Conservation (phyloP, 2,113 vertebrate species). For the Uropsilus gracilis region DNA sequence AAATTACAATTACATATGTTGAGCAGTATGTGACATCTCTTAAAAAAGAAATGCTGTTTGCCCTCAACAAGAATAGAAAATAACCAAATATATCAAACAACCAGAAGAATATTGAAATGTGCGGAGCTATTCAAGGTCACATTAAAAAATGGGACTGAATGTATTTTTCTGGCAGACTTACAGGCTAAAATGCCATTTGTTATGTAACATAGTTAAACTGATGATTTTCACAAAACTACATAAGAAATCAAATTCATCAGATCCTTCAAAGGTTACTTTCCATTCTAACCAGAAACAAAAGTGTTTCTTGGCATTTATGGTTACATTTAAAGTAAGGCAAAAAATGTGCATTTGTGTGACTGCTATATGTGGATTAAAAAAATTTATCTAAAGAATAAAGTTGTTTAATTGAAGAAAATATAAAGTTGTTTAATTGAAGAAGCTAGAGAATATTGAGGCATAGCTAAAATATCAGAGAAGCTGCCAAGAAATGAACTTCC, state of each 20-base stretch:
- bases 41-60: not conserved
- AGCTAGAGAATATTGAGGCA: not conserved
- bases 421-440: not conserved
- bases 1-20: not conserved
- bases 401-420: not conserved
- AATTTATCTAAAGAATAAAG: conserved; percentile 30
- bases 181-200: conserved; percentile 26
- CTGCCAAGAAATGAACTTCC: not conserved
- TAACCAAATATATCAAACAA: not conserved
- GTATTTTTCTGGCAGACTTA: conserved; percentile 17
- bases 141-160: not conserved
- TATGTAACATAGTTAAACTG: conserved; percentile 36
- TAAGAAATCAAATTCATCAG: conserved; percentile 55
- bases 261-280: conserved; percentile 38
- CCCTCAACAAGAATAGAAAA: conserved; percentile 24
- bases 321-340: conserved; percentile 35
- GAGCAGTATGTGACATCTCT: not conserved
- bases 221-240: conserved; percentile 47
- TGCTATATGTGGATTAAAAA: not conserved
- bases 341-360: not conserved
- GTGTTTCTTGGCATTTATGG: not conserved
- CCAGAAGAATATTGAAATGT: not conserved
- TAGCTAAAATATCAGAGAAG: not conserved
- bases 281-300: conserved; percentile 42
- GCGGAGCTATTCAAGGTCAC: not conserved